phyloP scores from a whole-genome alignment of 2,888 invertebrate genomes.

The Drosophila borealis region DNA sequence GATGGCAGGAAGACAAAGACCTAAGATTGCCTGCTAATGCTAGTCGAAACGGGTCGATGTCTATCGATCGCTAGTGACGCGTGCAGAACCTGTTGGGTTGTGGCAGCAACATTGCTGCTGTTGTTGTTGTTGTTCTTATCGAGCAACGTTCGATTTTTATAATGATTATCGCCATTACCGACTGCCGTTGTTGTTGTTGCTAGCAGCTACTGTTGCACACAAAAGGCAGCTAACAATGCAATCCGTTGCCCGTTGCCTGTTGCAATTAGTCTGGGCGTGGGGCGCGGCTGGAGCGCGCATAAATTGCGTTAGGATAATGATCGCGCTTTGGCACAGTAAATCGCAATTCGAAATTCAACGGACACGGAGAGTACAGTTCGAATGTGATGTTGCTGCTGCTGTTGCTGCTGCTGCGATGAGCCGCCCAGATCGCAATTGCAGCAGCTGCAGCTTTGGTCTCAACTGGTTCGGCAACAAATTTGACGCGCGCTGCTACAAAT shows the following conservation, averaged over 20 bases:
- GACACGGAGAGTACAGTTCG: conserved; percentile 71
- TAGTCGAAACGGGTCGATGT: conserved; percentile 35
- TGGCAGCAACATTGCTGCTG: conserved; percentile 9
- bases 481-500: conserved; percentile 73
- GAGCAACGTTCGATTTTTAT: conserved; percentile 65
- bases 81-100: conserved; percentile 68
- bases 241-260: conserved; percentile 47
- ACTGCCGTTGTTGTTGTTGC: conserved; percentile 44
- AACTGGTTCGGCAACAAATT: conserved; percentile 81
- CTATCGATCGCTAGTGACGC: conserved; percentile 52
- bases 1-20: conserved; percentile 81
- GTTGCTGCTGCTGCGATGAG: conserved; percentile 25
- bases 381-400: conserved; percentile 44
- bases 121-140: conserved; percentile 41
- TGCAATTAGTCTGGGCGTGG: conserved; percentile 80
- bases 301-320: conserved; percentile 85
- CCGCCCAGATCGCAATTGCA: conserved; percentile 55
- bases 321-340: conserved; percentile 82
- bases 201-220: conserved; percentile 50
- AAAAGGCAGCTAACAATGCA: conserved; percentile 69
- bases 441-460: conserved; percentile 44
- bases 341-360: conserved; percentile 78
- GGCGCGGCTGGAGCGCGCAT: conserved; percentile 72
- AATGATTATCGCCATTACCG: conserved; percentile 77
- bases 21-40: conserved; percentile 69